Conservation (phyloP, 92 coral and sea anemone species). For the Palythoa heliodiscus region DNA sequence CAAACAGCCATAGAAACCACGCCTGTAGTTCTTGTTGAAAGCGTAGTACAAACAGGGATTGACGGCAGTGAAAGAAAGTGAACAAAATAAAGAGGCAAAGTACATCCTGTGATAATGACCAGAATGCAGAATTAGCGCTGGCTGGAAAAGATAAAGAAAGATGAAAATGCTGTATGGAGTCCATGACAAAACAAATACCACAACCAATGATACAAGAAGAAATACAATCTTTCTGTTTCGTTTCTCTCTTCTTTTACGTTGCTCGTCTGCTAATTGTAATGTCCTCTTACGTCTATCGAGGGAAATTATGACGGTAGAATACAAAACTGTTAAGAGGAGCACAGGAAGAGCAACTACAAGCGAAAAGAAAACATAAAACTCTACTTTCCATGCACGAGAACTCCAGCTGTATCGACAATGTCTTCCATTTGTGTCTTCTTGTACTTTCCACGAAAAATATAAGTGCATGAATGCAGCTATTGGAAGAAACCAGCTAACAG, state of each 20-base stretch:
- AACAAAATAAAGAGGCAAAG: conserved; percentile 36
- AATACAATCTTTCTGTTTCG: conserved; percentile 26
- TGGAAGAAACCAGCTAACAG: conserved; percentile 20
- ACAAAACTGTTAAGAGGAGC: conserved; percentile 7
- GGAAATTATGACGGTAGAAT: conserved; percentile 16
- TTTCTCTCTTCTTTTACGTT: conserved; percentile 34
- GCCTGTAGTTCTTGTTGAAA: conserved; percentile 35
- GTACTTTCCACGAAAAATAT: background rate
- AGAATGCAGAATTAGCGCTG: conserved; percentile 1
- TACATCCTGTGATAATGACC: background rate
- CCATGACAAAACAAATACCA: conserved; percentile 26
- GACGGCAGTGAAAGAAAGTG: conserved; percentile 30
- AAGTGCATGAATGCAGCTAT: conserved; percentile 13
- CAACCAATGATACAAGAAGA: background rate
- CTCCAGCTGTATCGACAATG: conserved; percentile 19
- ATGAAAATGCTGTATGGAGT: conserved; percentile 35
- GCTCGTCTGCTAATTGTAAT: conserved; percentile 18
- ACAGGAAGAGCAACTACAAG: conserved; percentile 3
- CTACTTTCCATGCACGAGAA: background rate
- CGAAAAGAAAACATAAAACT: conserved; percentile 32
- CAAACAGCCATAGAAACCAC: background rate
- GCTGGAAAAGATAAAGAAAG: conserved; percentile 30
- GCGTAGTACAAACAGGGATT: conserved; percentile 33
- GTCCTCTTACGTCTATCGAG: conserved; percentile 21
- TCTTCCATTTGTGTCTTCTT: background rate